A percentile compares a stretch with the other conserved stretches of the same genome.
These are phyloP conservation scores for Tetrax tetrax DNA, from an alignment of 2,113 vertebrate species.

Conservation along the genomic window DNA sequence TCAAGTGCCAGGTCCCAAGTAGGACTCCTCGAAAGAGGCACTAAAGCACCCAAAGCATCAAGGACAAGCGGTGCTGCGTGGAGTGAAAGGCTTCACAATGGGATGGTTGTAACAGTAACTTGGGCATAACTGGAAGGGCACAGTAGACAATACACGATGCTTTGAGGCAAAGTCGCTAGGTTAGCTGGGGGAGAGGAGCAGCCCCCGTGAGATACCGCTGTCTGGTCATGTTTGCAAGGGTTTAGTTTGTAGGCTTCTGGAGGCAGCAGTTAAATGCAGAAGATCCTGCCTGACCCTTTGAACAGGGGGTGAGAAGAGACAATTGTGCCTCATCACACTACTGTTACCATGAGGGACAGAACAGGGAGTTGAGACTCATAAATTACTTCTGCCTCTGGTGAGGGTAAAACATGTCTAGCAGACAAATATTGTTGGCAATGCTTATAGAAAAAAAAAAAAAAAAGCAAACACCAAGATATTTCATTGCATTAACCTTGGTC, in stretches of 20 bases:
- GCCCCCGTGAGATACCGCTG: accelerated
- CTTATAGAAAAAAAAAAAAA: background rate
- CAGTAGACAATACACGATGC: background rate
- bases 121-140: background rate
- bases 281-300: background rate
- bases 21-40: background rate
- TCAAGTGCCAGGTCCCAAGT: background rate
- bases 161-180: background rate
- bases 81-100: background rate
- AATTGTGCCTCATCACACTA: background rate
- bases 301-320: background rate
- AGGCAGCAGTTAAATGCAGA: background rate
- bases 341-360: background rate
- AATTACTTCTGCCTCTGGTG: background rate
- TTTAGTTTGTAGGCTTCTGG: background rate
- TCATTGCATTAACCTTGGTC: constrained; percentile 2
- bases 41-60: background rate
- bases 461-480: background rate
- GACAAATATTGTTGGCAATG: background rate
- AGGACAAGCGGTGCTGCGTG: background rate
- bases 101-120: background rate
- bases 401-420: background rate
- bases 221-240: background rate
- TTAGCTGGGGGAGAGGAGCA: background rate
- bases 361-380: background rate